Percentiles rank a stretch among this genome's conserved stretches.
phyloP scores from a whole-genome alignment of 2,888 invertebrate species.

The Euclidia mi region DNA sequence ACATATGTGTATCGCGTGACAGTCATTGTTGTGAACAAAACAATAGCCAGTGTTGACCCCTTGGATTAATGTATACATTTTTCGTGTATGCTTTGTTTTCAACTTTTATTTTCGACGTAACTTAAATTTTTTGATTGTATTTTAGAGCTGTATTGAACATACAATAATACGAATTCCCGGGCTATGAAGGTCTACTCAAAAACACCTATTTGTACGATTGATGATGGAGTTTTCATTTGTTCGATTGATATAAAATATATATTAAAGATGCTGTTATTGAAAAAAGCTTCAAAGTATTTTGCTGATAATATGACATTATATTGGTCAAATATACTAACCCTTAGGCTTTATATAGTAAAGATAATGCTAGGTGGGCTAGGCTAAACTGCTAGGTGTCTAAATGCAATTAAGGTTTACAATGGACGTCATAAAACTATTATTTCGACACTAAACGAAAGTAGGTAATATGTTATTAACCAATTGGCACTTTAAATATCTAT shows the following conservation, averaged over 20 bases:
- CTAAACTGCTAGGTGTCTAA: too few relatives aligned
- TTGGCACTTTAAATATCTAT: slow-evolving; percentile 47
- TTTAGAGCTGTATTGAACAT: background rate
- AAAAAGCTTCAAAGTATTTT: too few relatives aligned
- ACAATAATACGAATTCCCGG: too few relatives aligned
- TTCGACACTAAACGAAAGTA: slow-evolving; percentile 53
- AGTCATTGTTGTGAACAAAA: slow-evolving; percentile 15
- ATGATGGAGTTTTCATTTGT: too few relatives aligned
- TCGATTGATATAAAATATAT: too few relatives aligned
- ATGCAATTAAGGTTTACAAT: background rate
- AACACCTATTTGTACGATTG: too few relatives aligned
- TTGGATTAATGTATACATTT: slow-evolving; percentile 19
- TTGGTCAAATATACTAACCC: too few relatives aligned
- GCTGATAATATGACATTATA: too few relatives aligned
- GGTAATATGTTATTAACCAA: slow-evolving; percentile 54
- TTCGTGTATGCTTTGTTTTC: slow-evolving; percentile 7
- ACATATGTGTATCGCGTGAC: slow-evolving; percentile 5
- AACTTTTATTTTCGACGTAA: slow-evolving; percentile 2
- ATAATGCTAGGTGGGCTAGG: too few relatives aligned
- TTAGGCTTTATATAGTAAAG: too few relatives aligned
- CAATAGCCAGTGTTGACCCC: slow-evolving; percentile 11
- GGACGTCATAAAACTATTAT: slow-evolving; percentile 32
- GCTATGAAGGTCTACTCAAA: too few relatives aligned
- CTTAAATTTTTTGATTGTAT: slow-evolving; percentile 4
- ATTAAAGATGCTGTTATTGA: too few relatives aligned